phyloP scores from a whole-genome alignment of 2,113 vertebrate species.

The Malurus melanocephalus region DNA sequence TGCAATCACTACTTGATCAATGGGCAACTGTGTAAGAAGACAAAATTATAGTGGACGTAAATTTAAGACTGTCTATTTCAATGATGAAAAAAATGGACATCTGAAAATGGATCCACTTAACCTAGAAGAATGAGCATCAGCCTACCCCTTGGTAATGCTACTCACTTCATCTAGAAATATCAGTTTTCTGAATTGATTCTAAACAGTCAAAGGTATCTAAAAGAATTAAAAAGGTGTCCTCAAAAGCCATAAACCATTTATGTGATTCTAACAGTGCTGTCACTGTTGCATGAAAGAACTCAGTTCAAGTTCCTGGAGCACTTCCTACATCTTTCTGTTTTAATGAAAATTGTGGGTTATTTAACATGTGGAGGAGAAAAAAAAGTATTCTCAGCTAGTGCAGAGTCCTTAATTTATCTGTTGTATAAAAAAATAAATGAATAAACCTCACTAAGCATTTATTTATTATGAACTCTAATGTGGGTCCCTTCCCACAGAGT shows the following conservation, averaged over 20 bases:
- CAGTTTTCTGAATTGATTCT: not conserved
- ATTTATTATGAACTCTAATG: not conserved
- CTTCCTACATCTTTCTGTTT: not conserved
- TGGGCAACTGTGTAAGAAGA: not conserved
- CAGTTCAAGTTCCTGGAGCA: not conserved
- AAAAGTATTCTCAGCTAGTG: not conserved
- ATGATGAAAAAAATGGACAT: not conserved
- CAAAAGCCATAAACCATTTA: not conserved
- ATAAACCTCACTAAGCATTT: not conserved
- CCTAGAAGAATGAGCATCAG: not conserved
- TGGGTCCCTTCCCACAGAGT: not conserved
- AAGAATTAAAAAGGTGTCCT: not conserved
- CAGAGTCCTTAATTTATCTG: not conserved
- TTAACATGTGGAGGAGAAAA: not conserved
- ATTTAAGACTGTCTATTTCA: not conserved
- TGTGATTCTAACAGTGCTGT: not conserved
- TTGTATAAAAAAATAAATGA: not conserved
- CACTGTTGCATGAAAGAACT: not conserved
- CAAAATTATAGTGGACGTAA: not conserved
- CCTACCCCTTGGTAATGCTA: not conserved
- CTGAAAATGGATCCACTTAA: not conserved
- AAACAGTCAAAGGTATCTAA: not conserved
- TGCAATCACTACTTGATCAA: not conserved
- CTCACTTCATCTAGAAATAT: not conserved
- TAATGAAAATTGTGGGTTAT: not conserved